Evolutionary conservation across 2,888 invertebrate genomes (phyloP), one percentile per base, ranked within the genome.

Genomic region (Drosophila phalerata): DNA sequence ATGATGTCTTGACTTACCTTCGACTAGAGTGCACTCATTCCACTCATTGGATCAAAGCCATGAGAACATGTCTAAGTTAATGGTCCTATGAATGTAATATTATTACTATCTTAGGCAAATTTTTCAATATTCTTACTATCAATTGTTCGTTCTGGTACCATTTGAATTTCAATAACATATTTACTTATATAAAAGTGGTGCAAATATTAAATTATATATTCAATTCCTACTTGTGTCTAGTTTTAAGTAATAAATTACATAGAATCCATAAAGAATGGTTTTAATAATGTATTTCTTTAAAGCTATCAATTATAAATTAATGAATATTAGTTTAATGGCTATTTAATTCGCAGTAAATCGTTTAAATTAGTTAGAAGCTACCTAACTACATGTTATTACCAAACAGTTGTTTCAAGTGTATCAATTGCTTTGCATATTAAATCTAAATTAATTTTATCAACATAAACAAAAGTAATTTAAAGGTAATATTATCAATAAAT

Each of bases 1-100:
- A 61, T 53, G 15, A 66, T 51, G 19, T 32, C 37, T 30, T 22
- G 45, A 34, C 40, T 19, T 25, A 40, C 49, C 51, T 64, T 22
- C 34, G 40, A 71, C 34, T 56, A 37, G 8, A 52, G 17, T 28
- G 19, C 22, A 15, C 30, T 10, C 67, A 8, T 49, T 34, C 25
- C 19, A 22, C 22, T 55, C 17, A 28, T 30, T 13, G 10, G 17
- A 55, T 43, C 19, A 43, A 22, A 48, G 32, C 17, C 30, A 11
- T 19, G 4, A 15, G 5, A 10, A 10, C 10, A 47, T 19, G 25
- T 28, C 47, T 5, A 15, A 13, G 48, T 32, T 13, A 32, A 11
- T 8, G 11, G 28, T 40, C 28, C 34, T 11, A 8, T 0, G 32
- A 17, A 17, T 6, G 48, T 32, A 6, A 8, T 32, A 32, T 13